Evolutionary conservation across 2,113 vertebrate species (phyloP), one percentile per base, ranked within the genome.

Genomic region (Hymenochirus boettgeri): DNA sequence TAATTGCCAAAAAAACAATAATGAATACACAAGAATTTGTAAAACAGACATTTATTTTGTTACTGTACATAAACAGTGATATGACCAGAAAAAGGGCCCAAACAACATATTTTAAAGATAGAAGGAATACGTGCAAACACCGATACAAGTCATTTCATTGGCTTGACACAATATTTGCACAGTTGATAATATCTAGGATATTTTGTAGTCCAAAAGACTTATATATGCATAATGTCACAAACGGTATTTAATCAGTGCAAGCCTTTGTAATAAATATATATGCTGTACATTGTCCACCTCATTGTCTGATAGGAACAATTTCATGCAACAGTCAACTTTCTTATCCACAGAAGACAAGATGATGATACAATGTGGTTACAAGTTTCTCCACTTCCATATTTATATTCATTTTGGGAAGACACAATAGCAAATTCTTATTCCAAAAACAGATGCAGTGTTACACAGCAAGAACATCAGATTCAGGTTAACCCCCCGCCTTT

Each of bases 1-100:
- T n/a, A n/a, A n/a, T n/a, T n/a, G n/a, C n/a, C n/a, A 48, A 48
- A 22, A 22, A 48, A 1, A 4, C 6, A 48, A 48, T 5, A 48
- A 22, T 7, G 19, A 48, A 48, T 35, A 7, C 33, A 35, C 33
- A 17, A n/a, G 46, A 21, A 12, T 15, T 48, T 48, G 46, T 48
- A 23, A 48, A 48, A 21, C 46, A 48, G 18, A 48, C 46, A 48
- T 48, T 48, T 48, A 48, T 48, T 48, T 7, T 22, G 19, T 23
- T 22, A 22, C 22, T 48, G 46, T 10, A 48, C 5, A 22, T 48
- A 22, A 19, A 2, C 8, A 4, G 8, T 9, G 21, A 48, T 22
- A 48, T 21, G 18, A 7, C 18, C 46, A 22, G 46, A 22, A 11
- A 48, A 22, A 23, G 15, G 4, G 2, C 46, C 18, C 21, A 22